phyloP scores from a whole-genome alignment of 1,140 invertebrate species.

The Dolichoris vasculosae region DNA sequence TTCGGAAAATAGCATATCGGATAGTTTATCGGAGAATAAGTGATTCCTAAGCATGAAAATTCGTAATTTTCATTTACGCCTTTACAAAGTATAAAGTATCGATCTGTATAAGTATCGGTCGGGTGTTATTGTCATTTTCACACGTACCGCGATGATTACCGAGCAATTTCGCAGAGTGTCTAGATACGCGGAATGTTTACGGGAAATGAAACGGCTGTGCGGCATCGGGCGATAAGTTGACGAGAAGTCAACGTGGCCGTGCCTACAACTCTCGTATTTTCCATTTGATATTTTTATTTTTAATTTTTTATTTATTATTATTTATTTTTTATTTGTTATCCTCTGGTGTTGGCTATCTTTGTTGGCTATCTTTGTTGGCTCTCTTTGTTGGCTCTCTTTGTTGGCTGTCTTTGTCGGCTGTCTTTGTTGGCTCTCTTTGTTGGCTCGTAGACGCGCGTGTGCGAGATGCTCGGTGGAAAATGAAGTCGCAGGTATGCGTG shows the following conservation, averaged over 20 bases:
- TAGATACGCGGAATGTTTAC: neutral
- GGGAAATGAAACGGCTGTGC: slow-evolving; percentile 26
- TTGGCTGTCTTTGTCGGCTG: too few relatives aligned
- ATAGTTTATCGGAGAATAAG: neutral
- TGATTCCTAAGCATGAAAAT: neutral
- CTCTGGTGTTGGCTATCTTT: too few relatives aligned
- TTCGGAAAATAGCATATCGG: too few relatives aligned
- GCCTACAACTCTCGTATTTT: too few relatives aligned
- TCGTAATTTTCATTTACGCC: too few relatives aligned
- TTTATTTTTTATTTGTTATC: too few relatives aligned
- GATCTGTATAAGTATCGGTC: slow-evolving; percentile 33
- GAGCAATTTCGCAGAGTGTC: slow-evolving; percentile 16
- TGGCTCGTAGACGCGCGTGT: neutral
- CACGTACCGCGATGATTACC: slow-evolving; percentile 20
- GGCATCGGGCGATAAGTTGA: slow-evolving; percentile 4
- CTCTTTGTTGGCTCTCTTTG: too few relatives aligned
- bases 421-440: neutral
- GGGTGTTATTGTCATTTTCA: slow-evolving; percentile 23
- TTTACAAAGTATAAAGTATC: too few relatives aligned
- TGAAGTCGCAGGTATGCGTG: neutral
- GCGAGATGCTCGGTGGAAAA: neutral
- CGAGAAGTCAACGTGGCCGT: neutral
- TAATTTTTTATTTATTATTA: too few relatives aligned
- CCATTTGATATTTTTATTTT: too few relatives aligned
- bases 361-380: too few relatives aligned